Conservation (phyloP, 2,113 vertebrate genomes). For the Phoxinus phoxinus region DNA sequence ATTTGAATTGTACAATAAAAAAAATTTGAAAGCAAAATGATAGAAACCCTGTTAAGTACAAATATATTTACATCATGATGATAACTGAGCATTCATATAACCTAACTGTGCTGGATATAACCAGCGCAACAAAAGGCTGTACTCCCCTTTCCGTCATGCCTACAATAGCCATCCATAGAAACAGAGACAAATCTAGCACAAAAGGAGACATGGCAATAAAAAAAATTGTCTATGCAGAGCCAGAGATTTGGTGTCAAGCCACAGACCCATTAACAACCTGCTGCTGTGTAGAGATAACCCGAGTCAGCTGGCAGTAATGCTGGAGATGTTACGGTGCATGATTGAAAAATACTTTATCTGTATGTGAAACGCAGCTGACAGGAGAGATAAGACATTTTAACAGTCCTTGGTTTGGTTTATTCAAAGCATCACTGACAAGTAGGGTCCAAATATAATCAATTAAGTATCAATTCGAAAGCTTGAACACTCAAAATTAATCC, state of each 20-base stretch:
- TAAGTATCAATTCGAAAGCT: too few relatives aligned
- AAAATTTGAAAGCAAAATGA: too few relatives aligned
- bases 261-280: constrained; percentile 51
- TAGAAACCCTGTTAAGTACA: too few relatives aligned
- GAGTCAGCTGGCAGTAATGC: constrained; percentile 7
- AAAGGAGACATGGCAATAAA: constrained; percentile 24
- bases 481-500: too few relatives aligned
- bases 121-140: neutral
- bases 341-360: constrained; percentile 19
- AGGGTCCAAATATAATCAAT: neutral
- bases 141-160: neutral
- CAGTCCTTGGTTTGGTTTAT: neutral
- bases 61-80: neutral
- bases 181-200: neutral
- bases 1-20: neutral
- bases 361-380: constrained; percentile 16
- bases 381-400: constrained; percentile 10
- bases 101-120: neutral
- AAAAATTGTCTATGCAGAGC: constrained; percentile 54
- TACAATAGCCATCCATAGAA: neutral
- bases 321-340: neutral
- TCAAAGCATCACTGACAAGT: constrained; percentile 12
- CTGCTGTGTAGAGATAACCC: constrained; percentile 62
- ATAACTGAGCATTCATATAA: neutral
- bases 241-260: constrained; percentile 52